Conservation (phyloP, 2,113 vertebrate genomes). For the Pimephales promelas region DNA sequence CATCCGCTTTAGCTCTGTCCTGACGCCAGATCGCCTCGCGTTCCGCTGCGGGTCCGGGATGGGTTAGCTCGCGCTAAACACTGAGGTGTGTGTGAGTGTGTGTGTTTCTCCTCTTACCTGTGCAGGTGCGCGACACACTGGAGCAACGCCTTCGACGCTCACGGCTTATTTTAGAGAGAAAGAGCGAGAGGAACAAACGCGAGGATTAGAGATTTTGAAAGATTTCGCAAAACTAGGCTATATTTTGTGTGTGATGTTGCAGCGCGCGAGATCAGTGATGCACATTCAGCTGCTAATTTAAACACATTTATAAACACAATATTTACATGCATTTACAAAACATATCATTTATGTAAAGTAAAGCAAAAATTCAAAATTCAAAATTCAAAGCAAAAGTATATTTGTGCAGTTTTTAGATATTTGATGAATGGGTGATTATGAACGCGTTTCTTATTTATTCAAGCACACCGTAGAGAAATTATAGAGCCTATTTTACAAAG, state of each 20-base stretch:
- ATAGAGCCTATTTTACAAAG: background rate
- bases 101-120: slow-evolving; percentile 78
- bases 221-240: no score
- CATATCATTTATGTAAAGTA: background rate
- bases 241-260: background rate
- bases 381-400: background rate
- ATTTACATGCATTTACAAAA: background rate
- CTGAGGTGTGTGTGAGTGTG: slow-evolving; percentile 11
- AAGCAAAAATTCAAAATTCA: no score
- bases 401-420: background rate
- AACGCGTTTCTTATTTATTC: background rate
- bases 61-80: background rate
- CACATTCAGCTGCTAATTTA: no score
- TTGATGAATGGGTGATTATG: background rate
- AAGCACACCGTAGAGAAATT: background rate
- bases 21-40: no score
- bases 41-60: background rate
- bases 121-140: slow-evolving; percentile 75
- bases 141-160: background rate
- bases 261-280: background rate
- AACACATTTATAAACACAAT: background rate
- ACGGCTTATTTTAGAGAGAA: background rate
- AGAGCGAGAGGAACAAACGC: background rate
- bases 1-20: background rate
- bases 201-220: background rate